Evolutionary conservation across 1,140 invertebrate genomes (phyloP).

Genomic region (Drosophila elegans): DNA sequence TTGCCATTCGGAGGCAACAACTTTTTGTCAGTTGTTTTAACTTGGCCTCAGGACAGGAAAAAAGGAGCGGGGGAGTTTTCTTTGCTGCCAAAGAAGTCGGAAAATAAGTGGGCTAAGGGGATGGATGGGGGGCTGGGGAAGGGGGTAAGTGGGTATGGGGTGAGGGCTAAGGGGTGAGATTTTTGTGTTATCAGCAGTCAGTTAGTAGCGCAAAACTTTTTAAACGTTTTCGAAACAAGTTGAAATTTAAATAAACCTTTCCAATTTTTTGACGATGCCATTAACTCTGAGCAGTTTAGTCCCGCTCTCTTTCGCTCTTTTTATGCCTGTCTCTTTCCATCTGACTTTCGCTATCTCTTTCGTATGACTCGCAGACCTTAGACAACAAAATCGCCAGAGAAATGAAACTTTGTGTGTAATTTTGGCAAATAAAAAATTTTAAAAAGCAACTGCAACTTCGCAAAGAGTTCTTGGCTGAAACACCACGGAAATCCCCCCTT

Average conservation of each 20-base stretch:
- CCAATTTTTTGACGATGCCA: constrained; percentile 75
- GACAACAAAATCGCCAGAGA: constrained; percentile 76
- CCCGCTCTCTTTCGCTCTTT: background rate
- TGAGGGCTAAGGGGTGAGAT: constrained; percentile 27
- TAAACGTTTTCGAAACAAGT: constrained; percentile 82
- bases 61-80: constrained; percentile 20
- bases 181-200: constrained; percentile 80
- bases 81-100: constrained; percentile 11
- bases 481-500: background rate
- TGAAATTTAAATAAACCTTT: constrained; percentile 83
- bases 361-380: constrained; percentile 55
- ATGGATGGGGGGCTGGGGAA: background rate
- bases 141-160: background rate
- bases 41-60: constrained; percentile 56
- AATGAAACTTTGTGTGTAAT: constrained; percentile 46
- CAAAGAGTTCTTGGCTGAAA: background rate
- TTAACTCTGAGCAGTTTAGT: constrained; percentile 14
- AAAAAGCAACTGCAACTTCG: constrained; percentile 24
- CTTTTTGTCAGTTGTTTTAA: constrained; percentile 77
- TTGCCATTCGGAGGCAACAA: constrained; percentile 57
- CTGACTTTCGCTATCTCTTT: constrained; percentile 25
- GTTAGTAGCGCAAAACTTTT: constrained; percentile 80
- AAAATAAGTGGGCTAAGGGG: constrained; percentile 6
- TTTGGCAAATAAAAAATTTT: constrained; percentile 26
- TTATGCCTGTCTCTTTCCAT: background rate